Evolutionary conservation across 2,797 vertebrate species (phyloP).

Genomic region (Eupleurogrammus muticus): DNA sequence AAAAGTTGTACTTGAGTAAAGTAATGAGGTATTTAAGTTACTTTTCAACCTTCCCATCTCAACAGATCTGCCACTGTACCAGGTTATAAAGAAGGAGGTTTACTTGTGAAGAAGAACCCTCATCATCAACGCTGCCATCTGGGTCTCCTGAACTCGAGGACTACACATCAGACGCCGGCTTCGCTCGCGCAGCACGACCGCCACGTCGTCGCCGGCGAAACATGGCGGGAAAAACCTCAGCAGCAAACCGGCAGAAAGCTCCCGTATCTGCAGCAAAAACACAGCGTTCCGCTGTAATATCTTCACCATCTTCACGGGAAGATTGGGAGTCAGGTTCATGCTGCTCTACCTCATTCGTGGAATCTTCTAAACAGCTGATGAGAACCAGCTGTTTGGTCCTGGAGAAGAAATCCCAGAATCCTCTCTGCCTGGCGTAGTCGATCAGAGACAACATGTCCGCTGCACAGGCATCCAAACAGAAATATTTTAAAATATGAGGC

Average conservation of each 20-base stretch:
- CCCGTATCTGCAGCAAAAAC: conserved; percentile 85
- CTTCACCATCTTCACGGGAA: background rate
- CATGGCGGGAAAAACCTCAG: conserved; percentile 82
- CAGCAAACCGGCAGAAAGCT: conserved; percentile 87
- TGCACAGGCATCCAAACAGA: conserved; percentile 56
- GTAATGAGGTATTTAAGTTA: too few species aligned
- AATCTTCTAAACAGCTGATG: conserved; percentile 90
- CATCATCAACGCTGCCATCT: conserved; percentile 88
- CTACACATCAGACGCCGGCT: conserved; percentile 82
- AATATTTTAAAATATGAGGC: background rate
- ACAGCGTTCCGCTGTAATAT: background rate
- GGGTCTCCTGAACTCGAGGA: conserved; percentile 89
- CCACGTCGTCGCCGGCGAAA: conserved; percentile 73
- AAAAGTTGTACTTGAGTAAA: too few species aligned
- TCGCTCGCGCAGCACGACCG: conserved; percentile 76
- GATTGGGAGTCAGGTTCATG: background rate
- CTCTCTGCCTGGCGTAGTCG: conserved; percentile 75
- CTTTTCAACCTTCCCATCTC: background rate
- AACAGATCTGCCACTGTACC: accelerated
- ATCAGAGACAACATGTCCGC: conserved; percentile 86
- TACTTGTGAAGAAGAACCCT: conserved; percentile 90
- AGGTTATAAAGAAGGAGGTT: conserved; percentile 5
- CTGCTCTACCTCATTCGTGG: conserved; percentile 88
- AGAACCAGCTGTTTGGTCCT: conserved; percentile 83
- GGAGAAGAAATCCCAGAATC: conserved; percentile 90